phyloP scores from a whole-genome alignment of 1,140 invertebrate genomes.

The Metopolophium dirhodum region DNA sequence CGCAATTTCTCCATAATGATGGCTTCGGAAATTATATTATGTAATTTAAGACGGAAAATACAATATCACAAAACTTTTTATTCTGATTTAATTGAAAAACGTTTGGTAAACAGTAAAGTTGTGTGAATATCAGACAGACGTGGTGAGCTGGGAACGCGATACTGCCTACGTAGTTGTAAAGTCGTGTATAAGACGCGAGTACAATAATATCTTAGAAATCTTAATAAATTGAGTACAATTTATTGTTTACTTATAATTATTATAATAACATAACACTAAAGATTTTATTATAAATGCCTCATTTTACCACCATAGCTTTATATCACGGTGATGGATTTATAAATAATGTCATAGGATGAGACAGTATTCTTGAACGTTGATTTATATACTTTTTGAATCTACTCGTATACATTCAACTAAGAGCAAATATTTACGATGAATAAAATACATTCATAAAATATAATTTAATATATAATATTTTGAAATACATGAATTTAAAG shows the following conservation, averaged over 20 bases:
- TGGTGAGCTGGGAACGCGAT: neutral
- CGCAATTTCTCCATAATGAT: neutral
- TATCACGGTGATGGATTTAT: neutral
- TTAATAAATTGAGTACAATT: neutral
- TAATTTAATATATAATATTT: too few species aligned
- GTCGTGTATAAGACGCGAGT: neutral
- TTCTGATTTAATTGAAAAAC: neutral
- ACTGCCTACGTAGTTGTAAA: neutral
- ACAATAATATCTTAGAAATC: neutral
- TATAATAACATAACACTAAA: neutral
- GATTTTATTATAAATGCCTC: neutral
- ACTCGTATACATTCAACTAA: neutral
- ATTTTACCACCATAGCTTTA: neutral
- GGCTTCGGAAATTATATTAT: neutral
- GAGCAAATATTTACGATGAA: neutral
- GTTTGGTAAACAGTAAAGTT: neutral
- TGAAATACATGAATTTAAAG: neutral
- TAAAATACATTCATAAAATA: neutral
- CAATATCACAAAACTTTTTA: neutral
- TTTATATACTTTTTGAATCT: neutral
- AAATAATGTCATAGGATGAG: neutral
- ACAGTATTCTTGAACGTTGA: neutral
- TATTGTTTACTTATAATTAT: neutral
- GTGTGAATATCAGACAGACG: neutral
- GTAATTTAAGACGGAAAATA: neutral